phyloP scores from a whole-genome alignment of 2,888 invertebrate genomes.

The Apotomis turbidana region DNA sequence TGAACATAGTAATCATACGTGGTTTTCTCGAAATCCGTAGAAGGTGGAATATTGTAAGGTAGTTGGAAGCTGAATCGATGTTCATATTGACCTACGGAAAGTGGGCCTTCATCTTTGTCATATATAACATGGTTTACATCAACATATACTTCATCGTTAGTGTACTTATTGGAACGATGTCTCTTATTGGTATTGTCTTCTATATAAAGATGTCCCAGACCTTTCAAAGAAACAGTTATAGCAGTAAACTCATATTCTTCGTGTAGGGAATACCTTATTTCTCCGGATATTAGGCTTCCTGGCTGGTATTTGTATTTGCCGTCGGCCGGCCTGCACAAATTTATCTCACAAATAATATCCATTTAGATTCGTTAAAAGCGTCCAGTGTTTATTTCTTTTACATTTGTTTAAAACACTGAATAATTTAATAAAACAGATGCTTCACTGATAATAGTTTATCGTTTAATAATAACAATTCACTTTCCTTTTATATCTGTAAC shows the following conservation, averaged over 20 bases:
- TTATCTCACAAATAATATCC: conserved; percentile 21
- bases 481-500: too few species aligned
- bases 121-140: conserved; percentile 17
- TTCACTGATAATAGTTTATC: too few species aligned
- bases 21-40: not conserved
- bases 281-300: conserved; percentile 27
- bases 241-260: conserved; percentile 22
- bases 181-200: conserved; percentile 14
- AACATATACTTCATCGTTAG: conserved; percentile 22
- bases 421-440: too few species aligned
- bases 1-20: not conserved
- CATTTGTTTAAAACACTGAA: too few species aligned
- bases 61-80: conserved; percentile 21
- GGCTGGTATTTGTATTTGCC: conserved; percentile 16
- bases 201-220: conserved; percentile 20
- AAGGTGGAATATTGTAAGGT: conserved; percentile 13
- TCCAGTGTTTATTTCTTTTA: too few species aligned
- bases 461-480: too few species aligned
- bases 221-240: conserved; percentile 27
- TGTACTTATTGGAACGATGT: not conserved
- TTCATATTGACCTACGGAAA: conserved; percentile 17
- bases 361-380: not conserved
- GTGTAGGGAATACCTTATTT: conserved; percentile 15
- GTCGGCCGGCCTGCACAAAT: conserved; percentile 16
- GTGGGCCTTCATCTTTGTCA: not conserved